phyloP scores from a whole-genome alignment of 1,140 invertebrate species.

The Drosophila funebris region DNA sequence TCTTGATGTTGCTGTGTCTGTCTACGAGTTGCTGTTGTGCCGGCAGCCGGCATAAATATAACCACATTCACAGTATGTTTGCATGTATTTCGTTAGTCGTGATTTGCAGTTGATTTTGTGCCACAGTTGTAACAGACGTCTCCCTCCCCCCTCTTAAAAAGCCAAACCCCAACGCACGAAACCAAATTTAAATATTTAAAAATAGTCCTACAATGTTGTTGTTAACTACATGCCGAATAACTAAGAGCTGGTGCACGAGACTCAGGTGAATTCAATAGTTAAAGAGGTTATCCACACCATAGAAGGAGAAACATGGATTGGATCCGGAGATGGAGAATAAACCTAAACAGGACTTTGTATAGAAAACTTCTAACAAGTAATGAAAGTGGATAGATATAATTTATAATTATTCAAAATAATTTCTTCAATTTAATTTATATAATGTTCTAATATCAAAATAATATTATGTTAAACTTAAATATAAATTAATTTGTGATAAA shows the following conservation, averaged over 20 bases:
- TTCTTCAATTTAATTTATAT: too few species aligned
- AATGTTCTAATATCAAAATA: too few species aligned
- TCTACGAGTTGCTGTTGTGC: conserved; percentile 19
- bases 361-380: too few species aligned
- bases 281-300: background rate
- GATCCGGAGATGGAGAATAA: background rate
- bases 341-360: too few species aligned
- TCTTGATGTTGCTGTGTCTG: conserved; percentile 1
- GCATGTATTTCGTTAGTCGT: conserved; percentile 64
- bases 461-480: too few species aligned
- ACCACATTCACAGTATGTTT: conserved; percentile 67
- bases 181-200: conserved; percentile 45
- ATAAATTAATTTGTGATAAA: too few species aligned
- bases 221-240: background rate
- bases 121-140: conserved; percentile 43
- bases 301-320: background rate
- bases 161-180: conserved; percentile 38
- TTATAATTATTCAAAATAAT: too few species aligned
- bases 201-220: conserved; percentile 22
- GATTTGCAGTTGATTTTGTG: conserved; percentile 71
- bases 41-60: conserved; percentile 68
- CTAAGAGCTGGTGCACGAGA: background rate
- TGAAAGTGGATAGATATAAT: too few species aligned
- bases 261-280: conserved; percentile 22
- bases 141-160: background rate